phyloP scores from a whole-genome alignment of 2,888 invertebrate species.

The Sepioteuthis lessoniana region DNA sequence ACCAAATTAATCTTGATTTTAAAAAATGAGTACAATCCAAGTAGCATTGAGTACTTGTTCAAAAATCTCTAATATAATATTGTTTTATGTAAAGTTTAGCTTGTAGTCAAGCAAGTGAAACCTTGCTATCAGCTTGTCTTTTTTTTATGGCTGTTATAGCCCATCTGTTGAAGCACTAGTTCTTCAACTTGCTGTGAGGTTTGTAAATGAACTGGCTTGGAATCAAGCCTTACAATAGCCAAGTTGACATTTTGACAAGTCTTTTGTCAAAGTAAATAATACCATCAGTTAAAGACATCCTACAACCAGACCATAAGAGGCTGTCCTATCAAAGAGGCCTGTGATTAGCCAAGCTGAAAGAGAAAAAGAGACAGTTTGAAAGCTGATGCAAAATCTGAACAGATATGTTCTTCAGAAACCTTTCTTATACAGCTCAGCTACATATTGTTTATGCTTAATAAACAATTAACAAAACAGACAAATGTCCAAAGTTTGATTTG shows the following conservation, averaged over 20 bases:
- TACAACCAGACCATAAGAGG: conserved; percentile 33
- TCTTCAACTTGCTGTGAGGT: not conserved
- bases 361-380: not conserved
- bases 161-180: not conserved
- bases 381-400: not conserved
- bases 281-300: not conserved
- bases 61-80: not conserved
- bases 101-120: not conserved
- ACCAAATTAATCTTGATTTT: not conserved
- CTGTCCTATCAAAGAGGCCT: conserved; percentile 5
- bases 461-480: not conserved
- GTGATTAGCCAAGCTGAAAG: not conserved
- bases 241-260: conserved; percentile 23
- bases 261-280: not conserved
- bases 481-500: not conserved
- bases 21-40: not conserved
- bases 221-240: conserved; percentile 14
- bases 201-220: not conserved
- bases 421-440: not conserved
- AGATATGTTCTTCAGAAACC: not conserved
- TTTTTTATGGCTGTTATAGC: not conserved
- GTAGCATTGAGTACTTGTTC: not conserved
- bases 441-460: not conserved
- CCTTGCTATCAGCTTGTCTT: not conserved
- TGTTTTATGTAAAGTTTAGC: not conserved